Conservation (phyloP, 2,113 vertebrate genomes). For the Saccopteryx leptura region DNA sequence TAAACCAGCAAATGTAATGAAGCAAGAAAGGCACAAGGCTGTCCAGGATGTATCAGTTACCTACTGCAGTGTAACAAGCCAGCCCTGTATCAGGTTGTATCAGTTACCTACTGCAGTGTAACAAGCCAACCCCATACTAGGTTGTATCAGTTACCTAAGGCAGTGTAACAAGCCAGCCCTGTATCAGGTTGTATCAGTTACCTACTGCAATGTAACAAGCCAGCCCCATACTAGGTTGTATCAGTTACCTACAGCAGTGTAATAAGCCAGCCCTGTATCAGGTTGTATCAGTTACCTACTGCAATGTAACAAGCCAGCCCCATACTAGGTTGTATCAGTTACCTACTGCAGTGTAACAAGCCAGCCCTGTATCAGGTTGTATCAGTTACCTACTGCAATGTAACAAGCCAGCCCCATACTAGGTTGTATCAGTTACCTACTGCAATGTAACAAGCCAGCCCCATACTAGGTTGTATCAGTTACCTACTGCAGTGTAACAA, state of each 20-base stretch:
- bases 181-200: too few species aligned
- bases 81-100: background rate
- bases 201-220: slow-evolving; percentile 32
- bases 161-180: background rate
- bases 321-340: background rate
- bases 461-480: too few species aligned
- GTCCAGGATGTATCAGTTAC: background rate
- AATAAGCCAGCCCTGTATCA: background rate
- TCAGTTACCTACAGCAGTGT: background rate
- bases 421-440: background rate
- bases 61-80: background rate
- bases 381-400: background rate
- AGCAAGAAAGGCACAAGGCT: background rate
- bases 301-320: background rate
- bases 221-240: background rate
- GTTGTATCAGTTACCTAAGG: too few species aligned
- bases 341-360: too few species aligned
- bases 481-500: background rate
- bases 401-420: background rate
- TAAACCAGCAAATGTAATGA: background rate
- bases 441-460: too few species aligned
- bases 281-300: background rate
- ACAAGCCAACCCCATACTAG: background rate
- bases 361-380: too few species aligned
- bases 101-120: background rate